Base-by-base conservation (phyloP, 2,797 vertebrate species). In the Smutsia temminckii region DNA sequence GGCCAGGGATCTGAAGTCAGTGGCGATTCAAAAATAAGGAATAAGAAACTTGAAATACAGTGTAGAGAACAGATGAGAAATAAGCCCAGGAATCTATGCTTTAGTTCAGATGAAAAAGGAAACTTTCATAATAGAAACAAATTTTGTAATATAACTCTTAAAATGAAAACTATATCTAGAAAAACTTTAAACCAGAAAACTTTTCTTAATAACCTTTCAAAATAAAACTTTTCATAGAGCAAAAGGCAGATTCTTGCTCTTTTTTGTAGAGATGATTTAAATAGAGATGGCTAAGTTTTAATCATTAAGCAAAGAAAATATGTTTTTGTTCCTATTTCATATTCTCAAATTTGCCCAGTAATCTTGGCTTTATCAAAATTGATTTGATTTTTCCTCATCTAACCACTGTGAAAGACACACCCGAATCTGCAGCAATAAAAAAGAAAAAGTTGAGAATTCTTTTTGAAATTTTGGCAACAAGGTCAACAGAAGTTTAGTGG, bases 341-440 rank as follows among this genome's bases (percentile, higher is more conserved):
- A 40, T 4, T 93, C 96, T 96, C 37, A 89, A 85, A 96, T 93
- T 97, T 97, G n/a, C 79, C 81, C 79, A 84, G 80, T 0, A 1
- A 89, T 95, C 90, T 93, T 72, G 75, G 92, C 72, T 93, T 97
- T 92, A 42, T 2, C 46, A 61, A 46, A 46, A 46, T 20, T 63
- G 6, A 91, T 95, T 91, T 90, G 42, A 94, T 97, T 98, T 98
- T 96, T 93, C 72, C 8, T 92, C 12, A 66, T 84, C 51, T 42
- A 92, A 13, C 53, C 78, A 66, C 68, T 78, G 32, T 37, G 68
- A 91, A 90, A 92, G 93, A 91, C 18, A 85, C 29, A 80, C 16
- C 59, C 66, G 81, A n/a, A 46, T 94, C 49, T 84, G n/a, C 2
- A 40, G 27, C 11, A 8, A 20, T 6, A 92, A 80, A 78, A 95